Base-by-base conservation (phyloP, 1,140 invertebrate genomes). In the Drosophila littoralis region DNA sequence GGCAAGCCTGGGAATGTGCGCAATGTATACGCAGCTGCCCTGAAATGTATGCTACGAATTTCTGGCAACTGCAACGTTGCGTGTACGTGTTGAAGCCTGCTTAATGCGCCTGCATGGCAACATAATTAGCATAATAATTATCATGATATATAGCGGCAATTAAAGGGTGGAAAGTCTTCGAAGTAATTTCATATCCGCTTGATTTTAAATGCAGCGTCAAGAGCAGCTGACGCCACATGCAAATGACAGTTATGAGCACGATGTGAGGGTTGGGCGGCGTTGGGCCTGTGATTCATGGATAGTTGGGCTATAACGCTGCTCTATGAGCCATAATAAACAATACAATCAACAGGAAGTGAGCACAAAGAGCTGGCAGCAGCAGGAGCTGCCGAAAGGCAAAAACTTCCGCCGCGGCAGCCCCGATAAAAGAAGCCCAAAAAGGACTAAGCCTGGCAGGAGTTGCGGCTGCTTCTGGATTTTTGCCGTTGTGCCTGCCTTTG, bases 311-410 rank as follows among this genome's bases (percentile, higher is more conserved):
- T 45, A 12, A 35, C 51, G 36, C 51, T 59, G 60, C 40, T 65
- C 68, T 40, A 40, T 57, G 73, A 65, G 52, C 51, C 67, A 71
- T 75, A 67, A 75, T 75, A 71, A 75, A 71, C 73, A 75, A 75
- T 59, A 75, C 73, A 75, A 71, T 75, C 73, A 75, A 75, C 67
- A 71, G 73, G 73, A 75, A 71, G 73, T 75, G 51, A 63, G 38
- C 66, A 65, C 59, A 75, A 65, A 45, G 52, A 71, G 59, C 43
- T 52, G 52, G 54, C 71, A 61, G 59, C 46, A 61, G 32, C 28
- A 33, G 17, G 35, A 38, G 7, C 65, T 42, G 51, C 36, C 58
- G 38, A 61, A 55, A 51, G 15, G 52, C 58, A 63, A 51, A 50
- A 70, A 60, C 73, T 72, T 71, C 68, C 74, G 61, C 52, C 68